Percentiles rank a stretch among this genome's conserved stretches.
Evolutionary conservation across 2,113 vertebrate species (phyloP).

Genomic region (Cervus canadensis): DNA sequence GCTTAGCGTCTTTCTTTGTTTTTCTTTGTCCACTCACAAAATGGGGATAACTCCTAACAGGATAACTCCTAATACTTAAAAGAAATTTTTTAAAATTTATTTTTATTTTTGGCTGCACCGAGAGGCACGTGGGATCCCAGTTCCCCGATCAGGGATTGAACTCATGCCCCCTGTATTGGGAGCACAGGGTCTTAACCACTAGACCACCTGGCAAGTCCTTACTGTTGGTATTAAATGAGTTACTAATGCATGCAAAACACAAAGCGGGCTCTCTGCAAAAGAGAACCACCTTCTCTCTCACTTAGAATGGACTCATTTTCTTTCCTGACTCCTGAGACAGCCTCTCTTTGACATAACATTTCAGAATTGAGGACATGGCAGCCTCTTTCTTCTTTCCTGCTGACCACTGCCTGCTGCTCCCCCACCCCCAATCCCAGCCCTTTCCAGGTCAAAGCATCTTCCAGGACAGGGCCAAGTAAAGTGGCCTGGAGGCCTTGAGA

Average conservation of each 20-base stretch:
- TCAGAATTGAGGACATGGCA: not conserved
- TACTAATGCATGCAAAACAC: not conserved
- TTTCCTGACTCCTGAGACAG: not conserved
- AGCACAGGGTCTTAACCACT: not conserved
- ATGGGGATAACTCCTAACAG: not conserved
- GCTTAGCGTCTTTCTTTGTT: not conserved
- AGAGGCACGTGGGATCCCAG: not conserved
- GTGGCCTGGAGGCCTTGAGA: not conserved
- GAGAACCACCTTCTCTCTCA: not conserved
- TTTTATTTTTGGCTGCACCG: not conserved
- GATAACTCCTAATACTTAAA: not conserved
- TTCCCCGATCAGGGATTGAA: not conserved
- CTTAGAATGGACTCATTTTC: not conserved
- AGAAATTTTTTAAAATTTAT: rapidly evolving
- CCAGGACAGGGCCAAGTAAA: not conserved
- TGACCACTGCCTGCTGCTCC: not conserved
- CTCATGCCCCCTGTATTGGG: not conserved
- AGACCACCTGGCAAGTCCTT: not conserved
- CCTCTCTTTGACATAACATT: not conserved
- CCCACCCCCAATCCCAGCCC: not conserved
- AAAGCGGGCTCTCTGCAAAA: not conserved
- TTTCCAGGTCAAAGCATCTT: not conserved
- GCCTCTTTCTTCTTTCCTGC: not conserved
- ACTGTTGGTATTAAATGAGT: not conserved
- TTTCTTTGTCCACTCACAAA: not conserved